Conservation (phyloP, 2,797 vertebrate genomes). For the Philypnodon macrostomus region DNA sequence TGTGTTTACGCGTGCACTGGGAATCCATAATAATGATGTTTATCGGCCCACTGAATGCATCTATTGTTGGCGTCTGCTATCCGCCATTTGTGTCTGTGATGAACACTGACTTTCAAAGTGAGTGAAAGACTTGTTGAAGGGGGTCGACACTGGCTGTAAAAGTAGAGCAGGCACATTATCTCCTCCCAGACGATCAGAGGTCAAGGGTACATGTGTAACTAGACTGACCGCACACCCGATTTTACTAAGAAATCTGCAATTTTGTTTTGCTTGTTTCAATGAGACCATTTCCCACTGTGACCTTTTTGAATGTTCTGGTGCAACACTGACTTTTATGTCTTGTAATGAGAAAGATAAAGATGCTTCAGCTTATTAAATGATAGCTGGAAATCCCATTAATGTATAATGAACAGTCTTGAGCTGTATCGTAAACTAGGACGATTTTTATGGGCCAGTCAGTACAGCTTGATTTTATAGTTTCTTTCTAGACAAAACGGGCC, state of each 20-base stretch:
- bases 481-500: no score
- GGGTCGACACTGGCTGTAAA: slow-evolving; percentile 49
- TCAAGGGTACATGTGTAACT: no score
- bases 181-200: no score
- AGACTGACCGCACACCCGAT: no score
- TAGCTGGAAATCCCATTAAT: not conserved
- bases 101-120: slow-evolving; percentile 29
- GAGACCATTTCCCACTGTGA: slow-evolving; percentile 6
- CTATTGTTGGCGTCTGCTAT: slow-evolving; percentile 11
- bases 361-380: not conserved
- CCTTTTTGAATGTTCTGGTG: slow-evolving; percentile 11
- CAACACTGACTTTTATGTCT: not conserved
- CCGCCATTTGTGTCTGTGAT: slow-evolving; percentile 25
- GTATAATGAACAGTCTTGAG: not conserved
- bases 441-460: no score
- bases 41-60: slow-evolving; percentile 14
- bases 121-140: slow-evolving; percentile 22
- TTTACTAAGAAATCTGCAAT: slow-evolving; percentile 33
- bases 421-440: slow-evolving; percentile 2
- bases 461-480: no score
- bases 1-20: slow-evolving; percentile 12
- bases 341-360: no score
- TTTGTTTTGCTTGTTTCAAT: slow-evolving; percentile 24
- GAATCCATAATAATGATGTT: slow-evolving; percentile 16
- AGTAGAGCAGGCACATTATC: no score